Conservation (phyloP, 2,113 vertebrate genomes). For the Diadophis punctatus region DNA sequence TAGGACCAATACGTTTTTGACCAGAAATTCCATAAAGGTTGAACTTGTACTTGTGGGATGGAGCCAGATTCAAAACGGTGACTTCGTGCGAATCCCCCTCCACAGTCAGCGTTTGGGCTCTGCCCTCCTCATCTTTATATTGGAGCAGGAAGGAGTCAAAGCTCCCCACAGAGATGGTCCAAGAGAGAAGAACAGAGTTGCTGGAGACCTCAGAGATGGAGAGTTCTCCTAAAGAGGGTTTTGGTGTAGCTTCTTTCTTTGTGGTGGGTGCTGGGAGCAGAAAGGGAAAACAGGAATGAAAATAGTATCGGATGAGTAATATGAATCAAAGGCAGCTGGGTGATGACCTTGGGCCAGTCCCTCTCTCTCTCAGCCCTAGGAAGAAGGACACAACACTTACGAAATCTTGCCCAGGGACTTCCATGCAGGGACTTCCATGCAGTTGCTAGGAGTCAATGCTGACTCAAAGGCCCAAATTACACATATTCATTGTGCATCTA, state of each 20-base stretch:
- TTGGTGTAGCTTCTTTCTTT: neutral
- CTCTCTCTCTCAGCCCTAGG: too few relatives aligned
- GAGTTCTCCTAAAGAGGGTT: neutral
- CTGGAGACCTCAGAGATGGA: neutral
- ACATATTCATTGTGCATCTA: neutral
- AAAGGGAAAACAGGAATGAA: constrained; percentile 4
- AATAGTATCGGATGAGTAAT: neutral
- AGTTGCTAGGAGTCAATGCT: too few relatives aligned
- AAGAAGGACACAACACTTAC: neutral
- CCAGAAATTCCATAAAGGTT: constrained; percentile 55
- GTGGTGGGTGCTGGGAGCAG: neutral
- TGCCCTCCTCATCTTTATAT: neutral
- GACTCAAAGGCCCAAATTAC: neutral
- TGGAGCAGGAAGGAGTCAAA: constrained; percentile 29
- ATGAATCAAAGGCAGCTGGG: neutral
- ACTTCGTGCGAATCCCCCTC: neutral
- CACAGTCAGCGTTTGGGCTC: constrained; percentile 19
- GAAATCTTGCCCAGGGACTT: too few relatives aligned
- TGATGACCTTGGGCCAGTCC: too few relatives aligned
- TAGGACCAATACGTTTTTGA: constrained; percentile 35
- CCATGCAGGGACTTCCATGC: too few relatives aligned
- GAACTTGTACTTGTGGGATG: constrained; percentile 59
- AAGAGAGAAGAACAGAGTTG: constrained; percentile 1
- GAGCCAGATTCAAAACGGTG: constrained; percentile 38
- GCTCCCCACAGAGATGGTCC: neutral